Evolutionary conservation across 2,888 invertebrate genomes (phyloP).

Genomic region (Periphyllus acericola): DNA sequence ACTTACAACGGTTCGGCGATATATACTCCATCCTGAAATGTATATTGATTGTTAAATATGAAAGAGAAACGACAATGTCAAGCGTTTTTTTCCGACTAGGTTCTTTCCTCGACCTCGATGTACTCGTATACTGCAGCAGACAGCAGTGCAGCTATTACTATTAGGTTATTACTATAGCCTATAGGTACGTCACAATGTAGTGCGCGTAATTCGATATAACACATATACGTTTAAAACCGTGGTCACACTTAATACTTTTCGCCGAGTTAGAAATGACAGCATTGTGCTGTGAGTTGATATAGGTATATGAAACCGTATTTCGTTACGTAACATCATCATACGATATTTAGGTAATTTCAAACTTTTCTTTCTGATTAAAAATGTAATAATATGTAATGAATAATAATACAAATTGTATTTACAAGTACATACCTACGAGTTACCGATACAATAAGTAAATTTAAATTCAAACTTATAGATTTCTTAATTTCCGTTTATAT

Average conservation of each 20-base stretch:
- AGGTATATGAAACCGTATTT: not conserved
- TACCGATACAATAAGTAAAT: too few species aligned
- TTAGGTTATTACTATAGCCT: not conserved
- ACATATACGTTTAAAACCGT: not conserved
- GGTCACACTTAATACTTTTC: not conserved
- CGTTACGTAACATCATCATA: not conserved
- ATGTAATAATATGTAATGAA: too few species aligned
- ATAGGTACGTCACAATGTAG: not conserved
- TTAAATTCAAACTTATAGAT: too few species aligned
- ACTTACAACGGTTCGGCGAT: slow-evolving; percentile 66
- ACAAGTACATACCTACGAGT: too few species aligned
- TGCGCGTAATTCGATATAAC: not conserved
- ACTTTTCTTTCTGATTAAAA: too few species aligned
- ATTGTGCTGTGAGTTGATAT: not conserved
- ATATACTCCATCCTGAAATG: slow-evolving; percentile 35
- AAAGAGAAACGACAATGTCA: not conserved
- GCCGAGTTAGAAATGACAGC: not conserved
- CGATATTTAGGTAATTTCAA: too few species aligned
- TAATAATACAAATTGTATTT: too few species aligned
- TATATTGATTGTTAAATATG: too few species aligned
- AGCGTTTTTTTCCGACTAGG: not conserved
- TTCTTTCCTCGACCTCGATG: not conserved
- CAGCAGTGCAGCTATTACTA: too few species aligned
- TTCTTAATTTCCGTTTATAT: too few species aligned
- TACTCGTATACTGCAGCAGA: too few species aligned